A percentile compares a stretch with the other conserved stretches of the same genome.
Conservation (phyloP, 2,888 invertebrate species). For the Apotomis turbidana region DNA sequence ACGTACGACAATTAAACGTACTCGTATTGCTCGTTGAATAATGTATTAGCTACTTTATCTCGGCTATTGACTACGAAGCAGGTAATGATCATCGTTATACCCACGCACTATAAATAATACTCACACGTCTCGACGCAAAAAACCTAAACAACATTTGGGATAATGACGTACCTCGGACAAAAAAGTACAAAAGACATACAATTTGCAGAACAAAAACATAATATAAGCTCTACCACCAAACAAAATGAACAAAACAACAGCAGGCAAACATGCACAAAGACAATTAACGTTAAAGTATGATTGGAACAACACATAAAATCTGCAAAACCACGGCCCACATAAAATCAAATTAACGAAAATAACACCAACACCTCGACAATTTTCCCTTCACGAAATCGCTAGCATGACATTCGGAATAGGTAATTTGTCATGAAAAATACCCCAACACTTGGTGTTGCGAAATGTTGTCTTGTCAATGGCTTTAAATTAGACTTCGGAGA, state of each 20-base stretch:
- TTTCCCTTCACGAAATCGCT: constrained; percentile 57
- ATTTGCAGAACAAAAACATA: constrained; percentile 42
- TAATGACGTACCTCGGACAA: constrained; percentile 42
- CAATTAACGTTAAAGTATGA: constrained; percentile 65
- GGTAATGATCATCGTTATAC: constrained; percentile 46
- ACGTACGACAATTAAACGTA: constrained; percentile 57
- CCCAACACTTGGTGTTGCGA: neutral
- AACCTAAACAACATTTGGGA: constrained; percentile 48
- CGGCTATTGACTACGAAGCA: constrained; percentile 47
- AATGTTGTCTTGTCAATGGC: neutral
- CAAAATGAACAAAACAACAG: constrained; percentile 56
- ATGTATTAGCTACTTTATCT: constrained; percentile 54
- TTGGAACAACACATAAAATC: constrained; percentile 54
- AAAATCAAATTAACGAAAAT: constrained; percentile 51
- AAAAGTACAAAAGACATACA: constrained; percentile 41
- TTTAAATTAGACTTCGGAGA: too few species aligned
- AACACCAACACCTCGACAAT: constrained; percentile 69
- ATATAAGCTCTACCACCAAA: constrained; percentile 56
- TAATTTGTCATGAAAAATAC: neutral
- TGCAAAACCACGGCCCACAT: constrained; percentile 60
- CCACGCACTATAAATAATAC: constrained; percentile 42
- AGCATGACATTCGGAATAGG: constrained; percentile 44
- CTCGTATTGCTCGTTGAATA: constrained; percentile 56
- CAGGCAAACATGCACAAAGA: constrained; percentile 80
- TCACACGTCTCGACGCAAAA: constrained; percentile 45